Base-by-base conservation (phyloP, 2,888 invertebrate species). In the Leucophenga maculata region DNA sequence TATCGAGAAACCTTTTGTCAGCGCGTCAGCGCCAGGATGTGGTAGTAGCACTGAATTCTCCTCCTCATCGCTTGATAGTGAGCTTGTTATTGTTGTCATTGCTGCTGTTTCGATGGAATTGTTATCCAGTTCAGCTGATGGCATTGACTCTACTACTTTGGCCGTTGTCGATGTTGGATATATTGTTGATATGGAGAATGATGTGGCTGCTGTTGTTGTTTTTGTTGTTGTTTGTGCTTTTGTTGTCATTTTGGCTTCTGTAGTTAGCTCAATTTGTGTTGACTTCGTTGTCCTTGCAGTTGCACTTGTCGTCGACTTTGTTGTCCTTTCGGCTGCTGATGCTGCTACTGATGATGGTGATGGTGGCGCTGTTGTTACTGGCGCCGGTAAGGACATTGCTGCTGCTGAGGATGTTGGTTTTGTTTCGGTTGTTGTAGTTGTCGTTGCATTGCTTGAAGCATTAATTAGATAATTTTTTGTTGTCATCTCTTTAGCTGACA, bases 1-100 rank as follows among this genome's bases (percentile, higher is more conserved):
- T 71, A 86, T 86, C 67, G 86, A 85, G 77, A 86, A 86, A 16
- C 86, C 86, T 76, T 85, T 86, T 71, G 84, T 85, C 78, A 86
- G 77, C 74, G 82, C 80, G 75, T 86, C 86, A 65, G 85, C 75
- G 60, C 73, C 78, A 74, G 82, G 78, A 77, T 79, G 78, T 60
- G 70, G 72, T 55, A 69, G 72, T 59, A 71, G 16, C 60, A 70
- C 62, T 16, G 66, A 60, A 57, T 57, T 69, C 62, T 67, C 68
- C 31, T 8, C 26, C n/a, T n/a, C 50, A 13, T 67, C 54, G 52
- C 52, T 65, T 26, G 46, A 46, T 14, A 22, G 48, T 26, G 60
- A 14, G 8, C 11, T 26, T 65, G 65, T 26, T 50, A 14, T 14
- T 26, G 48, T 59, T 50, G 50, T 31, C 48, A 54, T 54, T 65